Evolutionary conservation across 2,113 vertebrate genomes (phyloP), one percentile per base, ranked within the genome.

Genomic region (Sorex fumeus): DNA sequence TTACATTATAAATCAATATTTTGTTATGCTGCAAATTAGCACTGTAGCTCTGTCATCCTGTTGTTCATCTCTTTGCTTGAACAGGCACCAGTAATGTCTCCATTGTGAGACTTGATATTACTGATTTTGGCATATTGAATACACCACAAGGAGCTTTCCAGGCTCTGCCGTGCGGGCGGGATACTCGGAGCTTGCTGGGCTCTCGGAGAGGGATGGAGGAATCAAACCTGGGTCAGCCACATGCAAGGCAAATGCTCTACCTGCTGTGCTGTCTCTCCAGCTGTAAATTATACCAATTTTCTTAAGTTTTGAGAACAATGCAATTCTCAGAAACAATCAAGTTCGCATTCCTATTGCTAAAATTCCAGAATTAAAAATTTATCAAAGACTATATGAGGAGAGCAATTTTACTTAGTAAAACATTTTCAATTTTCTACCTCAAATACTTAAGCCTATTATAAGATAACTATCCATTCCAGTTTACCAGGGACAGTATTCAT

Each of bases 1-100:
- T 81, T n/a, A 62, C 50, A 10, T 88, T 79, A 84, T 64, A 75
- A 93, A 72, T 21, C 47, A 28, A 50, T 79, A 53, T 36, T 40
- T 40, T 40, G 7, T 3, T 40, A 40, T 40, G 40, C 40, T 40
- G 40, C 3, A 40, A 88, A 43, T 28, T 76, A 27, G n/a, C n/a
- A n/a, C n/a, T n/a, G n/a, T n/a, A n/a, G n/a, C n/a, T n/a, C n/a
- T n/a, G n/a, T n/a, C n/a, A n/a, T n/a, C n/a, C n/a, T n/a, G n/a
- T n/a, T n/a, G n/a, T n/a, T n/a, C n/a, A n/a, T n/a, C n/a, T n/a
- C n/a, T n/a, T n/a, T n/a, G n/a, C n/a, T n/a, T n/a, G n/a, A n/a
- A n/a, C n/a, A n/a, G n/a, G n/a, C n/a, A n/a, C n/a, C n/a, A n/a
- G n/a, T n/a, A n/a, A n/a, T n/a, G n/a, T n/a, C n/a, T n/a, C n/a